Conservation (phyloP, 2,888 invertebrate genomes). For the Coelinius sp. region DNA sequence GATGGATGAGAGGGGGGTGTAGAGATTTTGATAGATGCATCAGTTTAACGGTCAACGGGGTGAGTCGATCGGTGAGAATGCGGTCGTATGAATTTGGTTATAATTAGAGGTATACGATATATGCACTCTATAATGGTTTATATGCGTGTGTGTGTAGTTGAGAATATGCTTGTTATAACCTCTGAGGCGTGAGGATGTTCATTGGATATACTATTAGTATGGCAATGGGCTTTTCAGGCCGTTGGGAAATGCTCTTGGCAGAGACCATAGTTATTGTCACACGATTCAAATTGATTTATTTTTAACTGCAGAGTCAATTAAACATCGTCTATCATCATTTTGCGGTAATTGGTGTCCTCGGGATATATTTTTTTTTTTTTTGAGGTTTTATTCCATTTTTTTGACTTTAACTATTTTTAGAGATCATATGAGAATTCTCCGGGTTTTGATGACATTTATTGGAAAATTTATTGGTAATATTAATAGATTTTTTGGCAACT, state of each 20-base stretch:
- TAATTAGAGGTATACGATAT: constrained; percentile 54
- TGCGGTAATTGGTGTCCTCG: constrained; percentile 19
- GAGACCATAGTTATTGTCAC: constrained; percentile 47
- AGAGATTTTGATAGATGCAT: constrained; percentile 35
- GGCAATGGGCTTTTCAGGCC: constrained; percentile 9
- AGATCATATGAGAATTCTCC: neutral
- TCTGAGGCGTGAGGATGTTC: constrained; percentile 27
- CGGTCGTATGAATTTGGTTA: constrained; percentile 54
- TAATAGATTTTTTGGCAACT: too few relatives aligned
- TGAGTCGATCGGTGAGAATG: constrained; percentile 44
- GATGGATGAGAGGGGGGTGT: constrained; percentile 3
- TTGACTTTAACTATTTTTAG: neutral
- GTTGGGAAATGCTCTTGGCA: constrained; percentile 51
- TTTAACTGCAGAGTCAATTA: constrained; percentile 45
- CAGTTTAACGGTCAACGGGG: constrained; percentile 30
- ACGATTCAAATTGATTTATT: constrained; percentile 46
- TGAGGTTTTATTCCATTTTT: neutral
- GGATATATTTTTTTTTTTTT: neutral
- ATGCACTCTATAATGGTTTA: constrained; percentile 32
- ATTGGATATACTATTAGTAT: constrained; percentile 24
- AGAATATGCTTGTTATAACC: constrained; percentile 44
- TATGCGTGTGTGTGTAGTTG: constrained; percentile 26
- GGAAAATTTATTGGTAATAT: neutral
- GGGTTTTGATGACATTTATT: neutral
- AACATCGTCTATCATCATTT: constrained; percentile 41